Evolutionary conservation across 2,797 vertebrate species (phyloP).

Genomic region (Argyrosomus regius): DNA sequence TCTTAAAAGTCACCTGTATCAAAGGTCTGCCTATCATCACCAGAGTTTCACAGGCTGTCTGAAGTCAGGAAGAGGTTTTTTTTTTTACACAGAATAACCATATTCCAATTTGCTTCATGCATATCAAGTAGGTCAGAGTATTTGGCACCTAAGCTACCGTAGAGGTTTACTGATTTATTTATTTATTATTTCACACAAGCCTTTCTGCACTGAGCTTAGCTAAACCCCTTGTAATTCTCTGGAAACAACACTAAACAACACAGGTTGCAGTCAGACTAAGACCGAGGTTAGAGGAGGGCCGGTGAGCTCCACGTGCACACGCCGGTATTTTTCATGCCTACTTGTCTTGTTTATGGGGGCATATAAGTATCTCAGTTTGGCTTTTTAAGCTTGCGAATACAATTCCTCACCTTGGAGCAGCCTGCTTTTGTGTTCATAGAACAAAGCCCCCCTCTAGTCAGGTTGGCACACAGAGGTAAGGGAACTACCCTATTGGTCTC

Average conservation of each 20-base stretch:
- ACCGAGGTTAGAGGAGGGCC: not conserved
- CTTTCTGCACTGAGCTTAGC: conserved; percentile 40
- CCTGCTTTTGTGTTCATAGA: conserved; percentile 48
- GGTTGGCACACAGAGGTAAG: conserved; percentile 51
- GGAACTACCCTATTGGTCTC: conserved; percentile 55
- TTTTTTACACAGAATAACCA: conserved; percentile 46
- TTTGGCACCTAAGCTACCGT: conserved; percentile 60
- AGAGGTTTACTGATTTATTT: conserved; percentile 30
- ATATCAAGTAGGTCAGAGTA: conserved; percentile 60
- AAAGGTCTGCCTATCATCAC: conserved; percentile 55
- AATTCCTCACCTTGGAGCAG: conserved; percentile 47
- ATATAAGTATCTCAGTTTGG: conserved; percentile 66
- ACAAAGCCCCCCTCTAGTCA: conserved; percentile 54
- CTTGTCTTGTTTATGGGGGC: conserved; percentile 44
- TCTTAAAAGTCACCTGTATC: conserved; percentile 66
- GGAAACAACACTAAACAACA: conserved; percentile 26
- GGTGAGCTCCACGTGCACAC: conserved; percentile 7
- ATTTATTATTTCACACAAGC: conserved; percentile 31
- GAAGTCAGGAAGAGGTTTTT: conserved; percentile 44
- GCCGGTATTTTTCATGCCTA: conserved; percentile 32
- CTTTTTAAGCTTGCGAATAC: conserved; percentile 65
- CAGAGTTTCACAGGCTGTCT: conserved; percentile 37
- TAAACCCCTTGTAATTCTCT: conserved; percentile 65
- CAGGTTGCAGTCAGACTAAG: conserved; percentile 16
- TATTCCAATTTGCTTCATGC: conserved; percentile 57